These are phyloP conservation scores for Pipistrellus pygmaeus DNA, from an alignment of 2,797 vertebrate species.

Conservation along the genomic window DNA sequence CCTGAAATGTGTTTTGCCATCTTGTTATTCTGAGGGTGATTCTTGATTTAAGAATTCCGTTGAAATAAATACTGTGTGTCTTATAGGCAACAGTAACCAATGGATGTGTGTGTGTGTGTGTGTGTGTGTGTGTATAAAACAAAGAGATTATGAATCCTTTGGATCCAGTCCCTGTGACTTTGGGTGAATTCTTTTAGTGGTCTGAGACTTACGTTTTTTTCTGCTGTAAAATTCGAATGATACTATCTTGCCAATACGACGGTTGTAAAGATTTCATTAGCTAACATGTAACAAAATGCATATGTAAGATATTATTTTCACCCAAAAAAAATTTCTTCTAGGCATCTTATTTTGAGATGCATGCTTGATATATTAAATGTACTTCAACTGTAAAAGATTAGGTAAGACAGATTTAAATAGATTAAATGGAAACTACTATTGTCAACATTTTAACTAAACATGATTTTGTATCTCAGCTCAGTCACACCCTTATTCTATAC, in stretches of 20 bases:
- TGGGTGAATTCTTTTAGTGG: neutral
- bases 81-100: neutral
- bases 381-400: neutral
- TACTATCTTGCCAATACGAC: constrained; percentile 35
- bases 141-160: neutral
- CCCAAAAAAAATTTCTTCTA: neutral
- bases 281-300: constrained; percentile 23
- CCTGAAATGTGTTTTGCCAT: neutral
- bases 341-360: neutral
- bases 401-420: neutral
- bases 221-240: constrained; percentile 15
- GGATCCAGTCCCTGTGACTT: neutral
- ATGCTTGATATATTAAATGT: neutral
- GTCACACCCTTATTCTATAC: neutral
- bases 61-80: constrained; percentile 5
- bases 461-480: constrained; percentile 2
- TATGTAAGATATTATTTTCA: constrained; percentile 54
- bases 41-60: neutral
- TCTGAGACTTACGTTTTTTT: constrained; percentile 35
- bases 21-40: neutral
- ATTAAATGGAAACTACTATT: constrained; percentile 4
- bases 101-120: neutral
- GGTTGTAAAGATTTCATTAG: constrained; percentile 56
- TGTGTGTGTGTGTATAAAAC: neutral
- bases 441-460: neutral